Base-by-base conservation (phyloP, 2,888 invertebrate species). In the Salpingus planirostris region DNA sequence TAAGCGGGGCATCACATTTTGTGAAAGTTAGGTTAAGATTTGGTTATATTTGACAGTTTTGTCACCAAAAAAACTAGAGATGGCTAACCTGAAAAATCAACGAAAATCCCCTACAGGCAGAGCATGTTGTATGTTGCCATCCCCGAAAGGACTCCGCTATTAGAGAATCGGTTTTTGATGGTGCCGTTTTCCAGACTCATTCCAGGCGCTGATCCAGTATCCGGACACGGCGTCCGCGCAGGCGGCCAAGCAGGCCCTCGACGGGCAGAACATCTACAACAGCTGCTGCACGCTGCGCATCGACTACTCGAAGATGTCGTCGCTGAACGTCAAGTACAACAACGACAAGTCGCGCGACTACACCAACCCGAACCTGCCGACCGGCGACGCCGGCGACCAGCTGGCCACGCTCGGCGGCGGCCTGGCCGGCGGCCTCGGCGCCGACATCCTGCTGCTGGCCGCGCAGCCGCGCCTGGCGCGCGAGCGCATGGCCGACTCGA, bases 311-410 rank as follows among this genome's bases (percentile, higher is more conserved):
- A 98, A 98, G 72, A 80, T 98, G 79, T 86, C 90, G 55, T 91
- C 90, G 54, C 76, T 98, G 56, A 97, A 97, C 70, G 97, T 98
- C 52, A 95, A 96, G 68, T 99, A 95, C 75, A 99, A 98, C 76
- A 99, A 98, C 70, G 98, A 99, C 74, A 98, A 99, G 72, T 95
- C 93, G 41, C 77, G 97, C 40, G 98, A 98, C 72, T 98, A 95
- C 75, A 98, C 97, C 54, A 97, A 98, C 70, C 97, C 97, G 30
- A 86, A 85, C 63, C 78, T 98, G 63, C 97, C 97, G 3, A 89
- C 91, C 31, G 97, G 97, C 29, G 96, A 97, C 52, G 72, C 73
- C 38, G 69, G 74, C 47, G 78, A 75, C 54, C 67, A 72, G 37
- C 62, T 74, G 55, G 70, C 72, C 35, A 65, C 68, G 47, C 65